Conservation (phyloP, 1,140 invertebrate genomes). For the Dreissena polymorpha region DNA sequence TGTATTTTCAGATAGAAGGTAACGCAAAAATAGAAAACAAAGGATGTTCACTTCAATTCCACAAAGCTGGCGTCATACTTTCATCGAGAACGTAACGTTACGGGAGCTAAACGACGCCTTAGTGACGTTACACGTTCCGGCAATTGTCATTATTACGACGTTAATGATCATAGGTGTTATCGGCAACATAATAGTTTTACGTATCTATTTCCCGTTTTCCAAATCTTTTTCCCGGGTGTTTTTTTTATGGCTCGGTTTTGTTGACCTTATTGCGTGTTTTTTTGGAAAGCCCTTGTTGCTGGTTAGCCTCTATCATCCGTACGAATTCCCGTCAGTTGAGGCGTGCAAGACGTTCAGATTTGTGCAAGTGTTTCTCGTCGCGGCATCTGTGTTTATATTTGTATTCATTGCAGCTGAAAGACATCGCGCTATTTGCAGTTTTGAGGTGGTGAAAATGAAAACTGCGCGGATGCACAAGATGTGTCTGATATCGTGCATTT, state of each 20-base stretch:
- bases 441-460: constrained; percentile 3
- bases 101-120: background rate
- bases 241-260: background rate
- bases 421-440: background rate
- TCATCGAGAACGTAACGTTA: background rate
- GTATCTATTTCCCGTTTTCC: background rate
- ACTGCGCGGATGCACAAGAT: background rate
- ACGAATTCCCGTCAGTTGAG: background rate
- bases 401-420: background rate
- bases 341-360: background rate
- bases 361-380: background rate
- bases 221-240: constrained; percentile 1
- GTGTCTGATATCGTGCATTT: background rate
- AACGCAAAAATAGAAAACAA: background rate
- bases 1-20: too few species aligned
- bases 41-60: constrained; percentile 1
- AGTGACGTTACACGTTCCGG: background rate
- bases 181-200: background rate
- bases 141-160: background rate
- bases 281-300: background rate
- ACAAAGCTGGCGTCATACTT: background rate
- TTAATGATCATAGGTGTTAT: background rate
- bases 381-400: constrained; percentile 2
- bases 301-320: background rate
- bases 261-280: background rate